Percentiles rank a stretch among this genome's conserved stretches.
Conservation (phyloP, 2,113 vertebrate genomes). For the Ginglymostoma cirratum region DNA sequence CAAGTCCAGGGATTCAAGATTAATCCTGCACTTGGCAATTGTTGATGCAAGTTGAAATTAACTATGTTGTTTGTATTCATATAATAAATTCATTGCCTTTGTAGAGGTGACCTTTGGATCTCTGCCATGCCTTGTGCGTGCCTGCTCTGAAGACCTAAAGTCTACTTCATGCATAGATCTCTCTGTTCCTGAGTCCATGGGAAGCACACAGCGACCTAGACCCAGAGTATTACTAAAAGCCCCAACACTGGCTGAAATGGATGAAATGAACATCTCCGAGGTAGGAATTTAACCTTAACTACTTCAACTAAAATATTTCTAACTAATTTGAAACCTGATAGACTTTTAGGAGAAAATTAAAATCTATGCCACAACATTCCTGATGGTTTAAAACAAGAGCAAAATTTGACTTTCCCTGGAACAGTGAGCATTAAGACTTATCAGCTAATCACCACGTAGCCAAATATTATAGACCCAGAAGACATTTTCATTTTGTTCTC, state of each 20-base stretch:
- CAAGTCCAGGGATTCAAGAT: neutral
- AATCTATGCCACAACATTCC: neutral
- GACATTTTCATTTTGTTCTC: neutral
- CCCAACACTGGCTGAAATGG: slow-evolving; percentile 89
- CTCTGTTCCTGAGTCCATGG: slow-evolving; percentile 49
- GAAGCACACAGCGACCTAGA: slow-evolving; percentile 43
- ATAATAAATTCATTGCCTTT: slow-evolving; percentile 9
- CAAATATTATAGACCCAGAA: neutral
- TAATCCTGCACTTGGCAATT: neutral
- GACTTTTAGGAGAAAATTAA: neutral
- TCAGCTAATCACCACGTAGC: neutral
- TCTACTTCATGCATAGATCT: slow-evolving; percentile 86
- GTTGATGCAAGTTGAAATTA: neutral
- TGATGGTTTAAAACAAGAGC: neutral
- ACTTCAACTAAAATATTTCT: neutral
- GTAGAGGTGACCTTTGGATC: slow-evolving; percentile 65
- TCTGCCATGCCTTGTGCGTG: slow-evolving; percentile 75
- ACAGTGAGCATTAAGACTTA: neutral
- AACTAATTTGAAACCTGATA: neutral
- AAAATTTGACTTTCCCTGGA: neutral
- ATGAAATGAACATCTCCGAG: slow-evolving; percentile 88
- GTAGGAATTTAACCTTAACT: slow-evolving; percentile 45
- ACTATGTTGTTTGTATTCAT: neutral
- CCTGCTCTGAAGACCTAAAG: slow-evolving; percentile 61
- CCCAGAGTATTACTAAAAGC: slow-evolving; percentile 83